These are phyloP conservation scores for Anthophora plumipes DNA, from an alignment of 2,888 invertebrate species.

Conservation along the genomic window DNA sequence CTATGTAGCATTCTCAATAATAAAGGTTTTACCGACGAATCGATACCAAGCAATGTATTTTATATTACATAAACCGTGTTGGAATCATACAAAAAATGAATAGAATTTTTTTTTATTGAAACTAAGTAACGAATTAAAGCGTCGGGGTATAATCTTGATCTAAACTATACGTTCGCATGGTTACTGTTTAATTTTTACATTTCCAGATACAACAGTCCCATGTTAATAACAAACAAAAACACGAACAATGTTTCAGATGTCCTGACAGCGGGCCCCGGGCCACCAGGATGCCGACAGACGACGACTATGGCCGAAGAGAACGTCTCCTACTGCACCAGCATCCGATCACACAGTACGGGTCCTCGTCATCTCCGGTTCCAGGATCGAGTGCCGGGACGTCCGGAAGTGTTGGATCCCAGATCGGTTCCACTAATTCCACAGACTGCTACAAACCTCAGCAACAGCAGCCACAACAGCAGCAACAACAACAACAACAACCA, in stretches of 20 bases:
- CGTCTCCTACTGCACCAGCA: constrained; percentile 84
- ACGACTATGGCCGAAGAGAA: constrained; percentile 85
- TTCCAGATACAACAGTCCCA: no score
- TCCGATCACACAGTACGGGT: constrained; percentile 81
- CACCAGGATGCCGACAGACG: constrained; percentile 87
- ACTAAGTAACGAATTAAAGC: no score
- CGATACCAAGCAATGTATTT: no score
- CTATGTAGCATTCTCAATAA: no score
- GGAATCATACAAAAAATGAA: no score
- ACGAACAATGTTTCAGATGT: constrained; percentile 86
- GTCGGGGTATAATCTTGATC: no score
- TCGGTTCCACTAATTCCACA: constrained; percentile 80
- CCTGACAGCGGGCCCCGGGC: constrained; percentile 89
- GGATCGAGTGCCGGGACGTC: constrained; percentile 66
- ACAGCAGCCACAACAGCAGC: constrained; percentile 72
- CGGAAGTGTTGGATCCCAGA: constrained; percentile 63
- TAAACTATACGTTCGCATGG: no score
- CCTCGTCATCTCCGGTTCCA: constrained; percentile 74
- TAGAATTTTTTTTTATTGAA: no score
- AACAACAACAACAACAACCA: constrained; percentile 79
- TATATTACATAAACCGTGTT: no score
- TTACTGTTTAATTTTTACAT: no score
- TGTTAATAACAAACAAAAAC: neutral
- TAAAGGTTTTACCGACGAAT: no score
- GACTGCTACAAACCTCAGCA: constrained; percentile 85